These are phyloP conservation scores for Blera fallax DNA, from an alignment of 2,888 invertebrate genomes.

Conservation along the genomic window DNA sequence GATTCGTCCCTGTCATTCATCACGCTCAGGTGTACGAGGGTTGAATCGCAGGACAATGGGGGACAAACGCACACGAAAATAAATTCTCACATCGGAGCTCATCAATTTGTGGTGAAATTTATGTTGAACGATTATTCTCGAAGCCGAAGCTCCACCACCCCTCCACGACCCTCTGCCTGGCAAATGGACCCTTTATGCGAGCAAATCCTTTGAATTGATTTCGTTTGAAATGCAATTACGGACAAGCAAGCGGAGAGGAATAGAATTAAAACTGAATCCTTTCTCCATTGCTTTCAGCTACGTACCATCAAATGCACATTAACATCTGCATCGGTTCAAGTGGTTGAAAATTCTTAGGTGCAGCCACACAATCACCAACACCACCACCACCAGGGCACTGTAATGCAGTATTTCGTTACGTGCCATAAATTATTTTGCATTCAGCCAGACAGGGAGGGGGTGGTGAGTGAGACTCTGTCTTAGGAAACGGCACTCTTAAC, in stretches of 20 bases:
- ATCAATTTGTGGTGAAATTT: conserved; percentile 54
- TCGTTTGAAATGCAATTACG: conserved; percentile 25
- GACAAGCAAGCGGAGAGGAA: neutral
- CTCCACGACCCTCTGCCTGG: too few relatives aligned
- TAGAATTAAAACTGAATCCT: neutral
- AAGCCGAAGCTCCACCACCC: neutral
- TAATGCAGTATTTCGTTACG: conserved; percentile 12
- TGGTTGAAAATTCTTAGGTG: neutral
- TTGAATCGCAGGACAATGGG: conserved; percentile 4
- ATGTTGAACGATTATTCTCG: conserved; percentile 15
- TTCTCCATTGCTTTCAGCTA: neutral
- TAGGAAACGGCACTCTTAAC: neutral
- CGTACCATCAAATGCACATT: conserved; percentile 18
- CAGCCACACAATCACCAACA: neutral
- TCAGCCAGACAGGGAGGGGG: neutral
- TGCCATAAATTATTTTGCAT: conserved; percentile 38
- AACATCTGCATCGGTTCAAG: neutral
- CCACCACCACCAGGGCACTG: neutral
- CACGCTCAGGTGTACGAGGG: conserved; percentile 1
- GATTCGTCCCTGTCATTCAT: conserved; percentile 18
- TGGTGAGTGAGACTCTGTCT: neutral
- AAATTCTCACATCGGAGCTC: conserved; percentile 37
- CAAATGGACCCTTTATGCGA: neutral
- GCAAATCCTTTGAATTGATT: conserved; percentile 27
- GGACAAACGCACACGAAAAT: conserved; percentile 17